Evolutionary conservation across 2,888 invertebrate species (phyloP).

Genomic region (Trichacis sp.): DNA sequence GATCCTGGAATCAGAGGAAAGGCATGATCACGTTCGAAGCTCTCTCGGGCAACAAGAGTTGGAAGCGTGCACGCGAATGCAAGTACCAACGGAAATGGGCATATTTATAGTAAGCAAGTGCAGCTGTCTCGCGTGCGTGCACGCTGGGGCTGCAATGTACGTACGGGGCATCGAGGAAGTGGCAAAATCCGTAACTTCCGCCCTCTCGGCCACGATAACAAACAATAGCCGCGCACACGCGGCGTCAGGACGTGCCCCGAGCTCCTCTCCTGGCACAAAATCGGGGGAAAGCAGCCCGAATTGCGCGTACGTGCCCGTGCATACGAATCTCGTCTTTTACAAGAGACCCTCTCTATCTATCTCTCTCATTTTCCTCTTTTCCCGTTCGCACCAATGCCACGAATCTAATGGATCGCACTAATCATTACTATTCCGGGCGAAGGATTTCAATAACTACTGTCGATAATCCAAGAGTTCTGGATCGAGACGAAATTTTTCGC

Average conservation of each 20-base stretch:
- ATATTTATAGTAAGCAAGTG: constrained; percentile 2
- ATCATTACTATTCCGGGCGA: constrained; percentile 40
- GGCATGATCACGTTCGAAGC: background rate
- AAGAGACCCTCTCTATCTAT: too few relatives aligned
- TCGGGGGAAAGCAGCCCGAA: constrained; percentile 54
- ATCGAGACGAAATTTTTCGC: too few relatives aligned
- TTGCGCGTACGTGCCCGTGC: constrained; percentile 62
- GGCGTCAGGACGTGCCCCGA: constrained; percentile 44
- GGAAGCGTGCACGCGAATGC: background rate
- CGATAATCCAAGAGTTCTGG: constrained; percentile 47
- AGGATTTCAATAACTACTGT: constrained; percentile 36
- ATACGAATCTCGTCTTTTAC: constrained; percentile 55
- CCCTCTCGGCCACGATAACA: constrained; percentile 33
- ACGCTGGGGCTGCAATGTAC: background rate
- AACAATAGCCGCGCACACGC: constrained; percentile 53
- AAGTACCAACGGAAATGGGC: background rate
- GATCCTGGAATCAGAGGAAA: background rate
- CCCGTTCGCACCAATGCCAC: constrained; percentile 20
- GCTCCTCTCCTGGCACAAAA: constrained; percentile 11
- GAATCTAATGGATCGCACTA: constrained; percentile 55
- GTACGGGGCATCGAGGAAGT: background rate
- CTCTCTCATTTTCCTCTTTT: background rate
- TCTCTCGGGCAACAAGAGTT: background rate
- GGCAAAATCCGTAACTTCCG: constrained; percentile 9
- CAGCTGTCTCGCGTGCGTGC: constrained; percentile 2